Percentiles rank a stretch among this genome's conserved stretches.
Evolutionary conservation across 2,113 vertebrate genomes (phyloP).

Genomic region (Physeter macrocephalus): DNA sequence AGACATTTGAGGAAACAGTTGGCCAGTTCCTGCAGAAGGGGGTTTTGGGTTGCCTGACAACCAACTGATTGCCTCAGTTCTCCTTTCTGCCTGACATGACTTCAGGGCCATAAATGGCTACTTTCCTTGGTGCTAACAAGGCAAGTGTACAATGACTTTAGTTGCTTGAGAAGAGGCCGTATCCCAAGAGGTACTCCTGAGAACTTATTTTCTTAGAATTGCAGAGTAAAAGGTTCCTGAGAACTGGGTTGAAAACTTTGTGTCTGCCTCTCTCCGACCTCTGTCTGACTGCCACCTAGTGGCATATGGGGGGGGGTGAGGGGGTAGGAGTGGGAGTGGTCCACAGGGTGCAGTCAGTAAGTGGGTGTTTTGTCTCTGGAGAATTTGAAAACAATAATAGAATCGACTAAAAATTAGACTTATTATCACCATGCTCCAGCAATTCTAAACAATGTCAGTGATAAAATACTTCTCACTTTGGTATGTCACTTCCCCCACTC

Average conservation of each 20-base stretch:
- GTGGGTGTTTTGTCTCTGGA: not conserved
- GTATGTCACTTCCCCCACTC: not conserved
- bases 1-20: slow-evolving; percentile 54
- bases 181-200: slow-evolving; percentile 32
- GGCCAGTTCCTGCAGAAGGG: slow-evolving; percentile 9
- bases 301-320: not conserved
- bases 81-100: slow-evolving; percentile 25
- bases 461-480: not conserved
- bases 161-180: slow-evolving; percentile 31
- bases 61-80: slow-evolving; percentile 48
- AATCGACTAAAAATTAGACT: not conserved
- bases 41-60: slow-evolving; percentile 42
- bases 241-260: not conserved
- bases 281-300: slow-evolving; percentile 50
- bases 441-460: not conserved
- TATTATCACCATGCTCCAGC: not conserved
- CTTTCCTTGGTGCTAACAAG: slow-evolving; percentile 33
- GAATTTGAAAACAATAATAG: not conserved
- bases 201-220: slow-evolving; percentile 49
- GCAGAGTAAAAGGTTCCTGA: not conserved
- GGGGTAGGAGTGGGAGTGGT: not conserved
- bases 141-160: not conserved
- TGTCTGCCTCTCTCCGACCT: slow-evolving; percentile 28
- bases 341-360: not conserved
- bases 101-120: slow-evolving; percentile 31